Evolutionary conservation across 2,888 invertebrate species (phyloP).

Genomic region (Xestia c-nigrum): DNA sequence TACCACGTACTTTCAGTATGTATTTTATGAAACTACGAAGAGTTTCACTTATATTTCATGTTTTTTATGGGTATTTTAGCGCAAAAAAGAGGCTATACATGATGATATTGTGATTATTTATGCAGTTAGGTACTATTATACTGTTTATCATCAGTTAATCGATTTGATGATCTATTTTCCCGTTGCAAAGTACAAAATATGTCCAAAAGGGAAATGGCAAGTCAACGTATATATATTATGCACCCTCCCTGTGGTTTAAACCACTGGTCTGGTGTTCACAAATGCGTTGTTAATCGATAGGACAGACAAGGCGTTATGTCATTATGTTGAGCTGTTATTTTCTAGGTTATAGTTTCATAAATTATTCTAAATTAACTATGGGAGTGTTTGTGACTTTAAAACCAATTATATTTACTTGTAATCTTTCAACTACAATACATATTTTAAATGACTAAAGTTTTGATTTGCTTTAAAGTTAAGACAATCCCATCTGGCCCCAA

Average conservation of each 20-base stretch:
- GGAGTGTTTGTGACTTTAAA: not conserved
- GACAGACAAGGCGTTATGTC: slow-evolving; percentile 35
- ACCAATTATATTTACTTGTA: not conserved
- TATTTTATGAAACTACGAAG: not conserved
- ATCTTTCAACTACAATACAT: not conserved
- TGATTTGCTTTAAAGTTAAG: not conserved
- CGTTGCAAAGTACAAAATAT: not conserved
- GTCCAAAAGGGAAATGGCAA: not conserved
- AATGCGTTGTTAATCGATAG: slow-evolving; percentile 55
- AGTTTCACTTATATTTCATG: no score
- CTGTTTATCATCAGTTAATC: not conserved
- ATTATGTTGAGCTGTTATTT: not conserved
- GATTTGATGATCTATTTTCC: not conserved
- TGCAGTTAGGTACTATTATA: not conserved
- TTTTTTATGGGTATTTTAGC: not conserved
- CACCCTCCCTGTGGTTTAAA: slow-evolving; percentile 33
- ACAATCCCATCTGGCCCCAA: not conserved
- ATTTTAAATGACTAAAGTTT: not conserved
- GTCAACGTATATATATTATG: not conserved
- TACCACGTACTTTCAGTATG: not conserved
- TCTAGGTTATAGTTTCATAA: not conserved
- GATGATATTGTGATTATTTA: not conserved
- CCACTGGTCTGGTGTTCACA: slow-evolving; percentile 57
- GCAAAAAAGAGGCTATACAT: not conserved
- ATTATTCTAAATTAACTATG: not conserved